phyloP scores from a whole-genome alignment of 2,797 vertebrate species.

The Galago senegalensis region DNA sequence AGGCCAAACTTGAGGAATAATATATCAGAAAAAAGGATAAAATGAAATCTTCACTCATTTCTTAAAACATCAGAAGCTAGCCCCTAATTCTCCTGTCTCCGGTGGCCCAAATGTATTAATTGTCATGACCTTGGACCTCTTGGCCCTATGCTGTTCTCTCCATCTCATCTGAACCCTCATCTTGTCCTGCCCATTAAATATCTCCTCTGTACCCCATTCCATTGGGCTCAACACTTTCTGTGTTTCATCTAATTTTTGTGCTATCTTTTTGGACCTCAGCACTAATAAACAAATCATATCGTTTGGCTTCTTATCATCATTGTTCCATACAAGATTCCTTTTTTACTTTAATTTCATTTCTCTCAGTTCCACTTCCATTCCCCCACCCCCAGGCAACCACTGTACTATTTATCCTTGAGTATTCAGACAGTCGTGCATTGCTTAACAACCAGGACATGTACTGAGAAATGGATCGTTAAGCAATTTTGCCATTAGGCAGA shows the following conservation, averaged over 20 bases:
- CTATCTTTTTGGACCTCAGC: not conserved
- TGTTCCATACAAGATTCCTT: not conserved
- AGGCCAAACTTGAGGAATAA: not conserved
- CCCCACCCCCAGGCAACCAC: no score
- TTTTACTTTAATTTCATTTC: not conserved
- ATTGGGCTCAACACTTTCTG: not conserved
- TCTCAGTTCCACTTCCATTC: not conserved
- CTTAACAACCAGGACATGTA: not conserved
- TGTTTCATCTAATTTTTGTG: not conserved
- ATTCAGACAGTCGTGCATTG: not conserved
- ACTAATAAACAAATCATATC: not conserved
- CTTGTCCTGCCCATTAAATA: not conserved
- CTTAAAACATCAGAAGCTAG: not conserved
- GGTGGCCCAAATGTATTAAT: not conserved
- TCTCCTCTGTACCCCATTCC: not conserved
- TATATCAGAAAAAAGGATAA: not conserved
- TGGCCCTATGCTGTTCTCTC: not conserved
- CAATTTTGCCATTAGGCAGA: not conserved
- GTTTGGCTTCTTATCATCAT: not conserved
- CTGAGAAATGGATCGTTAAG: not conserved
- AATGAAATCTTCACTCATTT: not conserved
- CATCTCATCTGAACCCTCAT: not conserved
- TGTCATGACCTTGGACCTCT: not conserved
- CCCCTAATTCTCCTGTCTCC: not conserved
- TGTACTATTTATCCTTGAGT: not conserved